Base-by-base conservation (phyloP, 2,797 vertebrate species). In the Falco peregrinus region DNA sequence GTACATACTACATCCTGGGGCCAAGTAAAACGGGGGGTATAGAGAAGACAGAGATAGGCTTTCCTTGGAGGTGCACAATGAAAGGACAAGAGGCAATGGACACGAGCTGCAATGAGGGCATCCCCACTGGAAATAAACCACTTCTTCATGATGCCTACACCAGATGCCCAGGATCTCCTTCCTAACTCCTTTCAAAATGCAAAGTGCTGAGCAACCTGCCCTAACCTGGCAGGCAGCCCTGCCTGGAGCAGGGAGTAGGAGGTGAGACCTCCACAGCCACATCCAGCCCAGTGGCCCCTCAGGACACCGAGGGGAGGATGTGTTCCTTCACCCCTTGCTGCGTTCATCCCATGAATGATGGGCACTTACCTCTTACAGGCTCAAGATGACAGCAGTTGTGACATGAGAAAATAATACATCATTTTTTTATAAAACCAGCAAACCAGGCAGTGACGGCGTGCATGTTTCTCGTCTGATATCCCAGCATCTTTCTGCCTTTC, bases 91-190 rank as follows among this genome's bases (percentile, higher is more conserved):
- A 45, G 53, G 53, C 53, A 65, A 24, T 6, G 26, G 51, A 61
- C 37, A 35, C 51, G 48, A 61, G 20, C 20, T 89, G 53, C 63
- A 59, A 29, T 48, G 13, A 80, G 16, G 26, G 19, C 2, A 1
- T 33, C 4, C 7, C 16, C 24, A 6, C 28, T 5, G 33, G 39
- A 81, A 73, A 64, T 6, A 41, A 24, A 19, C 50, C 68, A 73
- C 5, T 25, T 53, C 14, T 33, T 68, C 11, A 35, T 17, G 25
- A 57, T 3, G 7, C 53, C 53, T 43, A 48, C 0, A 0, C 43
- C 71, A 78, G 43, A 29, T 84, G 69, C 39, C 25, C 57, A 16
- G 41, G 22, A 60, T 10, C 35, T 64, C 14, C 39, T 47, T 64
- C 78, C 64, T 43, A 21, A 43, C 37, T 68, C 0, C 41, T 64